phyloP scores from a whole-genome alignment of 2,797 vertebrate species.

The Leptoclinus maculatus region DNA sequence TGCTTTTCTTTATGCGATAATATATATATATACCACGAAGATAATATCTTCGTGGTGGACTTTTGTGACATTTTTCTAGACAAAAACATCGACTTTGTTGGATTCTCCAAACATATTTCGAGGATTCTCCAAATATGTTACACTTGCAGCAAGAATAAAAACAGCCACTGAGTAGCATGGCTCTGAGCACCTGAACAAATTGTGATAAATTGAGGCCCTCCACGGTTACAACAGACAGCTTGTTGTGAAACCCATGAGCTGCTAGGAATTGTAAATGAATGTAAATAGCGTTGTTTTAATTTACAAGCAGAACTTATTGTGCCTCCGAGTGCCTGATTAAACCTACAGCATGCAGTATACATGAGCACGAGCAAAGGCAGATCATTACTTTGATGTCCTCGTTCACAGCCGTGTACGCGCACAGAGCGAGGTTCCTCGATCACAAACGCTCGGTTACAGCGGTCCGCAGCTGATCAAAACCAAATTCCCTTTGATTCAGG shows the following conservation, averaged over 20 bases:
- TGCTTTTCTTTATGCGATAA: slow-evolving; percentile 1
- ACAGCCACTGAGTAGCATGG: not conserved
- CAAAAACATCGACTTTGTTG: not conserved
- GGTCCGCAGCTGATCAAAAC: slow-evolving; percentile 27
- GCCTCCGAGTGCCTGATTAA: slow-evolving; percentile 53
- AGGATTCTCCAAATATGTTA: slow-evolving; percentile 30
- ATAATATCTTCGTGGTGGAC: not conserved
- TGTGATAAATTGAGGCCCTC: slow-evolving; percentile 57
- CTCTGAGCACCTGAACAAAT: slow-evolving; percentile 55
- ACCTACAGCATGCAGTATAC: slow-evolving; percentile 32
- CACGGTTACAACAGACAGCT: slow-evolving; percentile 44
- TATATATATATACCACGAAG: not conserved
- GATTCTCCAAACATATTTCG: slow-evolving; percentile 2
- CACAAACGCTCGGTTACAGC: slow-evolving; percentile 37
- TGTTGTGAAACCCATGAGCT: slow-evolving; percentile 46
- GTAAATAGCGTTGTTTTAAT: slow-evolving; percentile 70
- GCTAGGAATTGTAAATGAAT: slow-evolving; percentile 57
- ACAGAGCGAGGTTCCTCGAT: slow-evolving; percentile 15
- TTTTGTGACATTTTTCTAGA: not conserved
- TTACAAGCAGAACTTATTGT: slow-evolving; percentile 56
- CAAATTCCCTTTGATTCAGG: slow-evolving; percentile 27
- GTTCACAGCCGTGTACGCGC: slow-evolving; percentile 1
- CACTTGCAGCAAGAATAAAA: slow-evolving; percentile 20
- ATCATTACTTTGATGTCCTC: slow-evolving; percentile 49
- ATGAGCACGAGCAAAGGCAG: slow-evolving; percentile 35